phyloP scores from a whole-genome alignment of 2,888 invertebrate genomes.

The Coleophora flavipennella region DNA sequence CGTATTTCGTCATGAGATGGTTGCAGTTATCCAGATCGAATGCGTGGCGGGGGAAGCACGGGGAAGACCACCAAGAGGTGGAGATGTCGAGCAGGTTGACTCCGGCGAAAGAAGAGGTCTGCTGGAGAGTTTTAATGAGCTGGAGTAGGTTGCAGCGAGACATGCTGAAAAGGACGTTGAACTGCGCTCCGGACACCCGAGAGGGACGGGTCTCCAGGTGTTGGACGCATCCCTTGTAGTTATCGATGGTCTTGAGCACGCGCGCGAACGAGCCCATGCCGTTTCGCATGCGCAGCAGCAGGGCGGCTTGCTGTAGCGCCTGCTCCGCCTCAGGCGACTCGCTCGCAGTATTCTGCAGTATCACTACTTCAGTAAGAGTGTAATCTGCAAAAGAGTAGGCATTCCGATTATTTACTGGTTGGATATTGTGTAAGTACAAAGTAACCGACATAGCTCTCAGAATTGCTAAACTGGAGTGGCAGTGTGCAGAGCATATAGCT shows the following conservation, averaged over 20 bases:
- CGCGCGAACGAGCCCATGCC: constrained; percentile 90
- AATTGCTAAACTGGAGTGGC: too few species aligned
- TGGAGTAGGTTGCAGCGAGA: constrained; percentile 83
- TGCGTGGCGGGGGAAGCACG: constrained; percentile 98
- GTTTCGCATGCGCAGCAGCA: constrained; percentile 89
- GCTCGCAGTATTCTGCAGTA: constrained; percentile 86
- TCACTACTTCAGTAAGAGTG: constrained; percentile 90
- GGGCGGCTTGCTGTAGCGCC: constrained; percentile 80
- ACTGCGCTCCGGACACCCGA: constrained; percentile 80
- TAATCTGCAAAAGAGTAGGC: constrained; percentile 80
- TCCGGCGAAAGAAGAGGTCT: constrained; percentile 85
- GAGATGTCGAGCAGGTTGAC: constrained; percentile 88
- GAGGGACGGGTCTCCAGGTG: constrained; percentile 94
- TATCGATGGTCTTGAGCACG: constrained; percentile 92
- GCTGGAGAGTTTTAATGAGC: constrained; percentile 87
- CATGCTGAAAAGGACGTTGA: constrained; percentile 92
- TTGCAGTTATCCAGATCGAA: constrained; percentile 97
- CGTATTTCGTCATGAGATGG: constrained; percentile 98
- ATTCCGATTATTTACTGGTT: too few species aligned
- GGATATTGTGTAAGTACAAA: too few species aligned
- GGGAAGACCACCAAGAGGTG: constrained; percentile 87
- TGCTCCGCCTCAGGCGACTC: constrained; percentile 86
- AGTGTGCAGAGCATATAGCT: too few species aligned
- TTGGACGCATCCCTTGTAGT: constrained; percentile 86
- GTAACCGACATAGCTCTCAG: too few species aligned